These are phyloP conservation scores for Picus viridis DNA, from an alignment of 2,797 vertebrate species.

Conservation along the genomic window DNA sequence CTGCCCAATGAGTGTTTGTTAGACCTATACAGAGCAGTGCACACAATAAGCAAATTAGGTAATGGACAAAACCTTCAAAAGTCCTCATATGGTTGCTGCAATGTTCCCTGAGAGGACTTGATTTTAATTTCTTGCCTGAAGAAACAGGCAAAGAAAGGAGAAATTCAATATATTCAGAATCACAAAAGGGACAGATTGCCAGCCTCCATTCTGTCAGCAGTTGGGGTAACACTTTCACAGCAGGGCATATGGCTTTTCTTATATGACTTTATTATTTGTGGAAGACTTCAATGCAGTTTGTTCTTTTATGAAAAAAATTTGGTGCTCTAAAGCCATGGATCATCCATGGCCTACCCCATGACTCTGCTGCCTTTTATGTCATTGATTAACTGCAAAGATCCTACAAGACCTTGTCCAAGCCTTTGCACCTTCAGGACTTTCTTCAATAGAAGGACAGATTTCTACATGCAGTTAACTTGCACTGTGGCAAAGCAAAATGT, in stretches of 20 bases:
- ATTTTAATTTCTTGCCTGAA: background rate
- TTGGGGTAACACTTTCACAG: background rate
- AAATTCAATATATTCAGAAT: background rate
- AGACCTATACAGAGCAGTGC: background rate
- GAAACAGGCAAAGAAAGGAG: background rate
- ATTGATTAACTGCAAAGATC: background rate
- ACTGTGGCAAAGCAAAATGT: background rate
- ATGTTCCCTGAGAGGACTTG: background rate
- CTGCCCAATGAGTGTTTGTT: background rate
- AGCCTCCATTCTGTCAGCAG: background rate
- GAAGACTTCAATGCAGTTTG: background rate
- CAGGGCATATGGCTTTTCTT: background rate
- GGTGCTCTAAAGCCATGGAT: background rate
- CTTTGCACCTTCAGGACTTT: background rate
- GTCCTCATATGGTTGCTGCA: slow-evolving; percentile 1
- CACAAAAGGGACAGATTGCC: background rate
- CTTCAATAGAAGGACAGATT: background rate
- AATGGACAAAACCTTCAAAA: slow-evolving; percentile 43
- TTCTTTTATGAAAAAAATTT: background rate
- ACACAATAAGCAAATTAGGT: background rate
- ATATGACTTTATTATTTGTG: background rate
- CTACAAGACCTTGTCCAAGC: background rate
- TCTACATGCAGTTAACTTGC: accelerated
- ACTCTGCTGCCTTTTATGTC: background rate
- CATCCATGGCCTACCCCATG: background rate